Evolutionary conservation across 2,888 invertebrate species (phyloP), one percentile per base, ranked within the genome.

Genomic region (Polylopha cassiicola): DNA sequence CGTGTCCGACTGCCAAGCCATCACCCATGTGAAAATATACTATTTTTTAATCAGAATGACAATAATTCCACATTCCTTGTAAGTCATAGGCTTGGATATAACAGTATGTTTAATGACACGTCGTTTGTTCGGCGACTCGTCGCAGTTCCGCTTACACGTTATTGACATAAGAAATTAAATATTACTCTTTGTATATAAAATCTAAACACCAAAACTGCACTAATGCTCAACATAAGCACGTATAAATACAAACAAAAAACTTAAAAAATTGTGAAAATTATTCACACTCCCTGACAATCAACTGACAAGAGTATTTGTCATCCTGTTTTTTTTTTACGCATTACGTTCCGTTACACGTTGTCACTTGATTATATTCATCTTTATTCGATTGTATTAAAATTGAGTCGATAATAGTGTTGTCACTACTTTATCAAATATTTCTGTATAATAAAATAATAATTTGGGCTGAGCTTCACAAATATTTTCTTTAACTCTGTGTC

Each of bases 1-100:
- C 67, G 80, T 78, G 73, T 84, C 85, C 75, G 79, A 76, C 74
- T 84, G 85, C 85, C 85, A 85, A 84, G 85, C 85, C 85, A 85
- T 85, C 75, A 84, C 84, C 84, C 84, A 85, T 84, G 78, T 75
- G 82, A 76, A 75, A 69, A 67, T 73, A 64, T 65, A 81, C 82
- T 77, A 75, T 68, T 75, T 76, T 67, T 62, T 65, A 64, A 71
- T 71, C 65, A 59, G 58, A 79, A 73, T 69, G 56, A 61, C 62
- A 72, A 71, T 74, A 73, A 72, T 74, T 79, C 72, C 74, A 73
- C 69, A 76, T 81, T 78, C 75, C 77, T 74, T 70, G 59, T 55
- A 64, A 58, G 70, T 73, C 66, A 69, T 73, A 76, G 71, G 68
- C 63, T 71, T 66, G 67, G 68, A 68, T 74, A 78, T 75, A 79